Evolutionary conservation across 1,140 invertebrate genomes (phyloP).

Genomic region (Drosophila burlai): DNA sequence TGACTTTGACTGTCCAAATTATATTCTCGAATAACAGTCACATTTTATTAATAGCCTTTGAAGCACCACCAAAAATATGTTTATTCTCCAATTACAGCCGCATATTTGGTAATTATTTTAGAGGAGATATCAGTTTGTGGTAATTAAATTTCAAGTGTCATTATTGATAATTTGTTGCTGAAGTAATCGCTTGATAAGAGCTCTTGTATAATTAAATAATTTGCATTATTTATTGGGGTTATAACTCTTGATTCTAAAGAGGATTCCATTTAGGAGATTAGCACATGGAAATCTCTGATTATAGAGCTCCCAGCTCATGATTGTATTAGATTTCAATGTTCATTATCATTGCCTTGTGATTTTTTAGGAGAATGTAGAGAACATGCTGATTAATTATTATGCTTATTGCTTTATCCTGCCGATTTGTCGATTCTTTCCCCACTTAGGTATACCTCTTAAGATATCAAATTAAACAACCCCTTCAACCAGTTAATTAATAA

Average conservation of each 20-base stretch:
- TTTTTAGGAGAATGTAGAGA: neutral
- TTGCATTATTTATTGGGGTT: neutral
- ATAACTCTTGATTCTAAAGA: neutral
- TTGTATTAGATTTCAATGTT: neutral
- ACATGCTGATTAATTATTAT: neutral
- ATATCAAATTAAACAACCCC: neutral
- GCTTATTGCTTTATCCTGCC: neutral
- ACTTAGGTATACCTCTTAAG: no score
- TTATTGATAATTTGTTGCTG: neutral
- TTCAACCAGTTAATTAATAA: neutral
- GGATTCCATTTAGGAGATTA: neutral
- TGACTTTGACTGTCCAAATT: slow-evolving; percentile 17
- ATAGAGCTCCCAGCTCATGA: neutral
- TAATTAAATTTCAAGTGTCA: slow-evolving; percentile 5
- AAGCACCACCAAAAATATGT: neutral
- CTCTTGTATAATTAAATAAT: slow-evolving; percentile 1
- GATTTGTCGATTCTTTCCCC: no score
- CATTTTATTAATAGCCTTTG: neutral
- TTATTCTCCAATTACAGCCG: slow-evolving; percentile 6
- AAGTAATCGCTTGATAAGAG: neutral
- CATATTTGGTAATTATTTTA: slow-evolving; percentile 7
- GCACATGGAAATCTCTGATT: neutral
- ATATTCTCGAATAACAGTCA: slow-evolving; percentile 1
- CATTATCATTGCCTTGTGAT: neutral
- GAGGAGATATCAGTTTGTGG: neutral